phyloP scores from a whole-genome alignment of 2,797 vertebrate genomes.

The Macrochelys suwanniensis region DNA sequence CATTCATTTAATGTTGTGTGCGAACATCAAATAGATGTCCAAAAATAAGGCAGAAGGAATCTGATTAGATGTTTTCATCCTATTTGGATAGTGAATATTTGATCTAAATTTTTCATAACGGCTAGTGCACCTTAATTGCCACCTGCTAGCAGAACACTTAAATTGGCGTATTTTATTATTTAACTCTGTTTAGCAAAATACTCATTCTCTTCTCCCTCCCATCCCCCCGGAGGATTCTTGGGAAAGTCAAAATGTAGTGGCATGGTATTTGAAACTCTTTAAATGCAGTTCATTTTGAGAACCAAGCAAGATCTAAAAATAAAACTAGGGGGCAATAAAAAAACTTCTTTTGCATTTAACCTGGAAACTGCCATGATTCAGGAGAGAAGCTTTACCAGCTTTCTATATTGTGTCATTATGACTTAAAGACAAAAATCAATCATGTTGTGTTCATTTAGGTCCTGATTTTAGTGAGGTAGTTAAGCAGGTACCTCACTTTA shows the following conservation, averaged over 20 bases:
- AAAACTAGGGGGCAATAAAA: not conserved
- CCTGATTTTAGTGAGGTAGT: not conserved
- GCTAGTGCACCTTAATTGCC: not conserved
- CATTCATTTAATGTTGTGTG: not conserved
- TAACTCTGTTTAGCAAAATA: not conserved
- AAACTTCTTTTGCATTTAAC: not conserved
- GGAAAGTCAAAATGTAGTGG: not conserved
- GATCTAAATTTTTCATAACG: not conserved
- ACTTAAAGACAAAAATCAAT: not conserved
- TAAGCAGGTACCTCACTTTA: not conserved
- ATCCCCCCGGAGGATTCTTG: not conserved
- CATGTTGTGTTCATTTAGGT: not conserved
- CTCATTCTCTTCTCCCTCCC: not conserved
- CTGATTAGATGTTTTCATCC: not conserved
- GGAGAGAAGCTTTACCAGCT: not conserved
- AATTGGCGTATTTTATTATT: not conserved
- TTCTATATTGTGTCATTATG: not conserved
- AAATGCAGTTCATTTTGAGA: not conserved
- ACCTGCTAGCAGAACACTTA: not conserved
- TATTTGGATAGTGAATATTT: not conserved
- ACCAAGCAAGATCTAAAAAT: not conserved
- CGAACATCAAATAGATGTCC: not conserved
- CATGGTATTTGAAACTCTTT: not conserved
- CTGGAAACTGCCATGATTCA: not conserved
- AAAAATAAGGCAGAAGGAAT: slow-evolving; percentile 36